Base-by-base conservation (phyloP, 2,888 invertebrate genomes). In the Xanthorhoe spadicearia region DNA sequence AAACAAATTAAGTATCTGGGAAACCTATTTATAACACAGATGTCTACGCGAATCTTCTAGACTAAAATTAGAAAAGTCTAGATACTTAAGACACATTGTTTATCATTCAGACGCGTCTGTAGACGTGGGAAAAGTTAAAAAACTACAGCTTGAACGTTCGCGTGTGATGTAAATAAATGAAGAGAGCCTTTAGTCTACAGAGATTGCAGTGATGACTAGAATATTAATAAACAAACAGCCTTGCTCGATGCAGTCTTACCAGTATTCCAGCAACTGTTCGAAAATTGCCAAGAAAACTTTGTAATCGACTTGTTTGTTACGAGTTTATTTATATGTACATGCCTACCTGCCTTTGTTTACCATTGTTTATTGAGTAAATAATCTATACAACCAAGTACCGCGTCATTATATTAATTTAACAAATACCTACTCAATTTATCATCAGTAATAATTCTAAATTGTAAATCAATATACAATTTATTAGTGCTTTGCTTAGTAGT, bases 171-270 rank as follows among this genome's bases (percentile, higher is more conserved):
- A 9, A 10, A 58, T 57, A 51, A 50, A 51, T 53, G 28, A 46
- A 38, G 38, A 28, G 48, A 57, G 28, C 57, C 51, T 6, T 52
- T 61, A 59, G 49, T 49, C 49, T 55, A 50, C 51, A 48, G 46
- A 58, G 58, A 53, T 53, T 62, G 56, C 32, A 52, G 17, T 38
- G 57, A 61, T 61, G 55, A 19, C 54, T 64, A 53, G 63, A 57
- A 57, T 58, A 58, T 63, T 51, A 58, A 64, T 61, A 61, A 32
- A 43, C 43, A 43, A 49, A 59, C 52, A 55, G 51, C 61, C 61
- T 65, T 59, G 51, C 9, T 55, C 1, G n/a, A 60, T 64, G 61
- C 50, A 48, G 56, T 58, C 35, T 13, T 57, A 67, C 67, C 67
- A 60, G 69, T 64, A 61, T 64, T 51, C 53, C 38, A 49, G 46